Evolutionary conservation across 2,797 vertebrate genomes (phyloP), one percentile per base, ranked within the genome.

Genomic region (Ctenopoma kingsleyae): DNA sequence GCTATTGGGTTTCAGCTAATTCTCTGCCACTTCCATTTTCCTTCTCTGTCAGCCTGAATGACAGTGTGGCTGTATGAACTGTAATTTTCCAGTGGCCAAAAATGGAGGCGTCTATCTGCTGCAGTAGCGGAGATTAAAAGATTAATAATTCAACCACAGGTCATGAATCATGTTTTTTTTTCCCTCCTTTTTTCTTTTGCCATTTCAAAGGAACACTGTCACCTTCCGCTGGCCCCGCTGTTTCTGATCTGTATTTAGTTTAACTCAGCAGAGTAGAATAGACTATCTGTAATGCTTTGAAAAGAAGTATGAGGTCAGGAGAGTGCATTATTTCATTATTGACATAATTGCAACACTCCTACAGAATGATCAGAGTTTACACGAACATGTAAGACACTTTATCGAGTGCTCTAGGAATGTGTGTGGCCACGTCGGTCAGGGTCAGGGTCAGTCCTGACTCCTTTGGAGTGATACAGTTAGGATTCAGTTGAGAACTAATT

Each of bases 121-220:
- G 92, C 70, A 8, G 84, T 41, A 43, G 92, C 92, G 94, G 94
- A 96, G 96, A 97, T 98, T 96, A 97, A 95, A 92, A 78, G 89
- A 95, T 98, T 96, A 98, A 99, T 98, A 96, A 99, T 98, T 98
- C 94, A 98, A 93, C 90, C 91, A 89, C 81, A 89, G 87, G 91
- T 94, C 94, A 94, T 96, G 94, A 96, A 96, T 98, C 96, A 95
- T 77, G 63, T 92, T 93, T 86, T 90, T 87, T 78, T 74, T 68
- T 61, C 85, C 77, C 78, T 0, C 76, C 36, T 11, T 19, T 36
- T 48, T 83, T 80, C 91, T 91, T 83, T 88, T 82, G 72, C 75
- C 77, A 76, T 80, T 89, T 86, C 73, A 78, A 76, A 81, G 65
- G 46, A 76, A 62, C 50, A 15, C 47, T 58, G 83, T 85, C 80